Base-by-base conservation (phyloP, 1,140 invertebrate genomes). In the Tribolium castaneum region DNA sequence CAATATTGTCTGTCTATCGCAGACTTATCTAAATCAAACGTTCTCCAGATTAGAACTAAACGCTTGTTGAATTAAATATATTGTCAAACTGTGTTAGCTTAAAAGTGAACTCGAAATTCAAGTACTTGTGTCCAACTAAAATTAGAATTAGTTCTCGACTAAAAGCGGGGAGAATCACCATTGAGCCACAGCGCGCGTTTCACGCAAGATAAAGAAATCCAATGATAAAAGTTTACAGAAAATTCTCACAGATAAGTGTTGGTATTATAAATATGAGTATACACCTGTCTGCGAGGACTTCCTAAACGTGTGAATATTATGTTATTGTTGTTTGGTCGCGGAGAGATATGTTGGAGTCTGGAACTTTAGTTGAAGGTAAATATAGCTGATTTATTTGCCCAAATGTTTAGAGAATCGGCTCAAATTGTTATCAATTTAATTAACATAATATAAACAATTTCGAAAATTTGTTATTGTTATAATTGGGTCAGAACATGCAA, bases 281-380 rank as follows among this genome's bases (percentile, higher is more conserved):
- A 2, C 13, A 66, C 59, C 59, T 66, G 59, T 66, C 12, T 34
- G 25, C 9, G 59, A 66, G 9, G 30, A 34, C 30, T 34, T 13
- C 30, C 6, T 39, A 66, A 66, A 66, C 34, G 59, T 66, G 59
- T 66, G 13, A 35, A 66, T 66, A 39, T 66, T 66, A 66, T 66
- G 59, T 34, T 66, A 35, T 35, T 35, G 59, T 66, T 34, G 22
- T 2, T 35, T 9, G 59, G 6, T 3, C 13, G 30, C 19, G 54
- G 22, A 35, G 14, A 66, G 30, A 66, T 66, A 66, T 66, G 59
- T 35, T 22, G 22, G 10, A 66, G 59, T 66, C 59, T 13, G 30
- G 30, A 13, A 66, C 22, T 66, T 35, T 14, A 12, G 30, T 66
- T 66, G 59, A 66, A 66, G 59, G 59, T 66, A 35, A 66, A 10